These are phyloP conservation scores for Pholis gunnellus DNA, from an alignment of 2,113 vertebrate species.

Conservation along the genomic window DNA sequence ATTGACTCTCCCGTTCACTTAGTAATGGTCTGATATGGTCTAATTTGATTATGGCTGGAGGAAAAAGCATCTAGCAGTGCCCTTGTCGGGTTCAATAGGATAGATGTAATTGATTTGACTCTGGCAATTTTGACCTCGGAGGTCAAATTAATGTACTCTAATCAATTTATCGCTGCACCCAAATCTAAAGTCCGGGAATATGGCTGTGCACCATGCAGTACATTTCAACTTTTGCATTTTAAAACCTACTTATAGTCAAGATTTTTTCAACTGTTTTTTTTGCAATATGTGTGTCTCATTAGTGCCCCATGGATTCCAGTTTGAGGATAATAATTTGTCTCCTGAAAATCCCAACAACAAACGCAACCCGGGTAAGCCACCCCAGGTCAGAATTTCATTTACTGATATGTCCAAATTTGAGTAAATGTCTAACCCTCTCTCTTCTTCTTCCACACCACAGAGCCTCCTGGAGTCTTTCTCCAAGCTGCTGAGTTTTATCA, in stretches of 20 bases:
- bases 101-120: constrained; percentile 65
- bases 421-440: constrained; percentile 7
- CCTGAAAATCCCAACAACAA: constrained; percentile 96
- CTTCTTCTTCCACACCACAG: constrained; percentile 79
- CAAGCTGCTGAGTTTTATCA: constrained; percentile 96
- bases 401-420: constrained; percentile 1
- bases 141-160: constrained; percentile 51
- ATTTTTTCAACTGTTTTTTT: neutral
- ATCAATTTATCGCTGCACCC: constrained; percentile 24
- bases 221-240: neutral
- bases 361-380: constrained; percentile 92
- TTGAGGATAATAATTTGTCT: constrained; percentile 98
- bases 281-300: constrained; percentile 30
- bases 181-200: constrained; percentile 32
- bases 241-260: neutral
- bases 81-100: constrained; percentile 59
- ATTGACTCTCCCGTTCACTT: constrained; percentile 56
- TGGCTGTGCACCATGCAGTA: neutral
- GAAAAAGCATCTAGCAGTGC: constrained; percentile 59
- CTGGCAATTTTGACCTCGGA: constrained; percentile 65
- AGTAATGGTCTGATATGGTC: constrained; percentile 71
- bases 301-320: constrained; percentile 98
- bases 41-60: constrained; percentile 67
- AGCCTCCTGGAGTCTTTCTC: constrained; percentile 98
- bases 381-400: constrained; percentile 11